Base-by-base conservation (phyloP, 2,797 vertebrate genomes). In the Rhabdophis nuchalis region DNA sequence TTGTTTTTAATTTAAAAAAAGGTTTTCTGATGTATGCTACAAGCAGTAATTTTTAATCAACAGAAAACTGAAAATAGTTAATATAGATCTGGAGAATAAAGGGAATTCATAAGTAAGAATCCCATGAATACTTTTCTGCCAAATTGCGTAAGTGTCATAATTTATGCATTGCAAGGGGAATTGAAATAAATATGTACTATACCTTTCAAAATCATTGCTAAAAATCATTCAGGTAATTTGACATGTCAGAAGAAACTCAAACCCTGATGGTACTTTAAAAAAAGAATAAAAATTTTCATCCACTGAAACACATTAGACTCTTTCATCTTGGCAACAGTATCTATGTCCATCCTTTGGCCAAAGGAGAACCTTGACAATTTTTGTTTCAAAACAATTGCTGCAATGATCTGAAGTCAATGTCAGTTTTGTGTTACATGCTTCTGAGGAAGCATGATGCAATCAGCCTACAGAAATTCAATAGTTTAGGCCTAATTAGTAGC, bases 251-350 rank as follows among this genome's bases (percentile, higher is more conserved):
- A 18, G 29, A 13, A 14, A 85, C 41, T 46, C 46, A 72, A 36
- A 27, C 32, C 5, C 54, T 32, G 14, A 56, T 56, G 53, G 11
- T 86, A 14, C 61, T 58, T 27, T 50, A 50, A 25, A 61, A 86
- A 68, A 11, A n/a, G 18, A 57, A 50, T 13, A 13, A 93, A 91
- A 92, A 87, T 2, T 16, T 41, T 61, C 1, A 56, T 0, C 0
- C 86, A 41, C 52, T 86, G 87, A 23, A 86, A 90, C 60, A 90
- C 14, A 85, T 25, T 91, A 9, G 1, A 13, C 16, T 92, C 87
- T 91, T 36, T 56, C 87, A 89, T 92, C 60, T 86, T 58, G 88
- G 20, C 93, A 64, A 56, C 41, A 68, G 4, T n/a, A 50, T 88
- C 6, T 61, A 13, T 50, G 13, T 58, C 57, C 41, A 46, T 16